Percentiles rank a stretch among this genome's conserved stretches.
These are phyloP conservation scores for Silvanus unidentatus DNA, from an alignment of 2,888 invertebrate genomes.

Conservation along the genomic window DNA sequence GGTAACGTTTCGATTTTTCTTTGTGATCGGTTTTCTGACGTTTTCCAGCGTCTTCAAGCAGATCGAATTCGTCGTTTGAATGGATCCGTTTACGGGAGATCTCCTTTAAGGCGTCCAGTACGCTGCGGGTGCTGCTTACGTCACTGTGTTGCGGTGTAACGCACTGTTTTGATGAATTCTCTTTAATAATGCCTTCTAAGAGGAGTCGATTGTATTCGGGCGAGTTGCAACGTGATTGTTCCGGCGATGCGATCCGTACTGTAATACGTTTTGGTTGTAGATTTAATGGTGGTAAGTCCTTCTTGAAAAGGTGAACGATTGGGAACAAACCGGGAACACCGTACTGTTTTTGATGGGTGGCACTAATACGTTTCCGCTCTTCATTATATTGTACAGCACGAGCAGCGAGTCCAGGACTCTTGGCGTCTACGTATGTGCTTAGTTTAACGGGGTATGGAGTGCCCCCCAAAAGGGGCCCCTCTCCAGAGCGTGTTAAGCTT, in stretches of 20 bases:
- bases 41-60: slow-evolving; percentile 25
- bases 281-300: slow-evolving; percentile 38
- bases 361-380: slow-evolving; percentile 28
- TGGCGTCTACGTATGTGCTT: slow-evolving; percentile 48
- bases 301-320: slow-evolving; percentile 49
- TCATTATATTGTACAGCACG: slow-evolving; percentile 50
- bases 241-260: slow-evolving; percentile 37
- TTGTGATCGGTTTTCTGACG: slow-evolving; percentile 27
- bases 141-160: slow-evolving; percentile 3
- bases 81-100: slow-evolving; percentile 54
- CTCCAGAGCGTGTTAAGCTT: slow-evolving; percentile 11
- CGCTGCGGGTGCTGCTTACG: slow-evolving; percentile 48
- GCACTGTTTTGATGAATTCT: slow-evolving; percentile 11
- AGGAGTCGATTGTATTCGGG: slow-evolving; percentile 28
- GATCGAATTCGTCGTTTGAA: slow-evolving; percentile 38
- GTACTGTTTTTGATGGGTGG: slow-evolving; percentile 43
- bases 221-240: slow-evolving; percentile 18
- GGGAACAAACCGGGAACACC: slow-evolving; percentile 48
- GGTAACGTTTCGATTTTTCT: slow-evolving; percentile 25
- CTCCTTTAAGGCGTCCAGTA: slow-evolving; percentile 53
- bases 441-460: slow-evolving; percentile 48
- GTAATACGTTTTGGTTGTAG: slow-evolving; percentile 36
- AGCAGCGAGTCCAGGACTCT: slow-evolving; percentile 50
- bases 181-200: slow-evolving; percentile 26
- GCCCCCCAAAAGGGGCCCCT: slow-evolving; percentile 47